Conservation (phyloP, 1,140 invertebrate genomes). For the Metopolophium dirhodum region DNA sequence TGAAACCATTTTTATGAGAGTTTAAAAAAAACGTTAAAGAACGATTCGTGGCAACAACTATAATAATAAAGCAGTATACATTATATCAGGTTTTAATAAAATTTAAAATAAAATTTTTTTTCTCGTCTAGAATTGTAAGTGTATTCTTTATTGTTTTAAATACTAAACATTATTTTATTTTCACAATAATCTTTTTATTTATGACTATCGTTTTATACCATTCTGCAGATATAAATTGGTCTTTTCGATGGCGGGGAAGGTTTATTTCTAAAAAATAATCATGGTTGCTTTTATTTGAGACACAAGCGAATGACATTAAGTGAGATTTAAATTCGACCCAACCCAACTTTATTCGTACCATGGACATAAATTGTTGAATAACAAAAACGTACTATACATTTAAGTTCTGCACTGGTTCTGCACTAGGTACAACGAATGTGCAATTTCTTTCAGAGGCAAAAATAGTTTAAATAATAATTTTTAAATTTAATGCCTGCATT, state of each 20-base stretch:
- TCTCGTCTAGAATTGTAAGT: neutral
- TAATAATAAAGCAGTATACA: neutral
- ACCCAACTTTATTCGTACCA: neutral
- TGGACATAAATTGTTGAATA: neutral
- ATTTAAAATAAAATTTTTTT: neutral
- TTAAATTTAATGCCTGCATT: neutral
- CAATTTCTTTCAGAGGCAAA: neutral
- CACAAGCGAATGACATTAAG: neutral
- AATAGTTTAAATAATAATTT: neutral
- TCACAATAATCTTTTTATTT: neutral
- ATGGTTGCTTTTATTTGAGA: constrained; percentile 9
- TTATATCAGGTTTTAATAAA: neutral
- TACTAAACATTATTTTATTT: constrained; percentile 14
- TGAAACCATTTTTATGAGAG: neutral
- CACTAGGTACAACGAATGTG: neutral
- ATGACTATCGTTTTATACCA: neutral
- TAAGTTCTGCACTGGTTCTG: neutral
- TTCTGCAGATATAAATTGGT: constrained; percentile 1
- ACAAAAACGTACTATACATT: constrained; percentile 1
- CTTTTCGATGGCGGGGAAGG: neutral
- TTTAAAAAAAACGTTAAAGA: neutral
- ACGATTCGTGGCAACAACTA: neutral
- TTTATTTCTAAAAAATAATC: constrained; percentile 6
- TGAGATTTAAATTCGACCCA: constrained; percentile 4
- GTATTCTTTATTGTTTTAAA: neutral